A percentile compares a stretch with the other conserved stretches of the same genome.
Conservation (phyloP, 1,140 invertebrate genomes). For the Cyphomyrmex costatus region DNA sequence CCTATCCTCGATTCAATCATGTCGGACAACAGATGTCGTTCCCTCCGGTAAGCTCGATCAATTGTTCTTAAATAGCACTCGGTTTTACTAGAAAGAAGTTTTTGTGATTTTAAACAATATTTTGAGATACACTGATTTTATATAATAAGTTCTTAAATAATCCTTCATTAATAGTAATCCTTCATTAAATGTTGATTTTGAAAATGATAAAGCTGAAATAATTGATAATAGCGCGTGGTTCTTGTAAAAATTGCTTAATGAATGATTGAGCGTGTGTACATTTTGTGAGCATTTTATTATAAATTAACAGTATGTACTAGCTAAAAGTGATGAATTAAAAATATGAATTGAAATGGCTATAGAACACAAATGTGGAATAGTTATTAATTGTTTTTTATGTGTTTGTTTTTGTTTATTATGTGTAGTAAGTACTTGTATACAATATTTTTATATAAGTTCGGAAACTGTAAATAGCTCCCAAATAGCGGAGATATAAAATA, state of each 20-base stretch:
- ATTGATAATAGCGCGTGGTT: constrained; percentile 6
- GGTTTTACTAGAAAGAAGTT: constrained; percentile 19
- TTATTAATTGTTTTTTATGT: constrained; percentile 39
- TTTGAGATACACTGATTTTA: neutral
- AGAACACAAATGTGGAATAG: neutral
- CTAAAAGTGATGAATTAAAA: neutral
- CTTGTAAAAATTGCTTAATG: constrained; percentile 44
- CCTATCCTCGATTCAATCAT: constrained; percentile 88
- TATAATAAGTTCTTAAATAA: constrained; percentile 4
- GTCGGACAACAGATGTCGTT: constrained; percentile 87
- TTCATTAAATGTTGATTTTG: constrained; percentile 36
- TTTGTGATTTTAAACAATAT: neutral
- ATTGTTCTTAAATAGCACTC: neutral
- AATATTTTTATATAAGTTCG: neutral
- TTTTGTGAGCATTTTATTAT: constrained; percentile 66
- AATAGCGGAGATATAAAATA: neutral
- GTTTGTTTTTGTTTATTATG: neutral
- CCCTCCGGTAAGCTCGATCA: constrained; percentile 85
- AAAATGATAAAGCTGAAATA: constrained; percentile 28
- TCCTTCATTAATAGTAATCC: constrained; percentile 30
- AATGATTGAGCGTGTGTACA: constrained; percentile 70
- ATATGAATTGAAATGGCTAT: constrained; percentile 19
- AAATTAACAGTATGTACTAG: constrained; percentile 71
- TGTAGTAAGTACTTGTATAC: neutral
- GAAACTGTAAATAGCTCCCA: no score